These are phyloP conservation scores for Oreocharis arfaki DNA, from an alignment of 2,113 vertebrate species.

Conservation along the genomic window DNA sequence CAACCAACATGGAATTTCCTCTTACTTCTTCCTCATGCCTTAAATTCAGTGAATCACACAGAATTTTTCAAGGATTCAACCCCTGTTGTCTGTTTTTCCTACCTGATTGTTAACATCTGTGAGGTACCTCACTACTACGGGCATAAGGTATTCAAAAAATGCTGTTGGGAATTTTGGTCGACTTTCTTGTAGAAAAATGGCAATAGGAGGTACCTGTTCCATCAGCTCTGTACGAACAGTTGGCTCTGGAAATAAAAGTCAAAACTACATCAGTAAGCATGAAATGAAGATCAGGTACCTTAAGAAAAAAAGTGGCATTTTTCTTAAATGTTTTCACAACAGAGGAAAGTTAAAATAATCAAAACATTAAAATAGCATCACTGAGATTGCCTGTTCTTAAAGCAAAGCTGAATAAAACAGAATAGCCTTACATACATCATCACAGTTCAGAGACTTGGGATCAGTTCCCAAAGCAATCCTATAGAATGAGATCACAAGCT, in stretches of 20 bases:
- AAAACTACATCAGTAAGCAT: not conserved
- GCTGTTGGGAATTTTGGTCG: constrained; percentile 81
- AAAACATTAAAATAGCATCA: not conserved
- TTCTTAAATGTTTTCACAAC: not conserved
- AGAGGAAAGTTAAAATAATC: not conserved
- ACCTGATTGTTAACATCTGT: constrained; percentile 90
- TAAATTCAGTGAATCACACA: not conserved
- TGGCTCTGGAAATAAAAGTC: constrained; percentile 74
- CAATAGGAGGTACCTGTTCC: constrained; percentile 88
- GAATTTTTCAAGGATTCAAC: not conserved
- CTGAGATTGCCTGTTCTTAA: not conserved
- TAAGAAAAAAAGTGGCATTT: not conserved
- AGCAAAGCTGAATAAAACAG: not conserved
- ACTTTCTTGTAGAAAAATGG: constrained; percentile 86
- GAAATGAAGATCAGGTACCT: not conserved
- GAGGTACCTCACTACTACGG: constrained; percentile 82
- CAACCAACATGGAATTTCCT: not conserved
- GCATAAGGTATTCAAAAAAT: constrained; percentile 85
- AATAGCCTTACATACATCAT: not conserved
- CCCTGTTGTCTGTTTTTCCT: not conserved
- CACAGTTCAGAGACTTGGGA: not conserved
- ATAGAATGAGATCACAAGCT: not conserved
- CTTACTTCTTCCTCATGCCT: not conserved
- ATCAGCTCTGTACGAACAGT: constrained; percentile 87
- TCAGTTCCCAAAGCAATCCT: not conserved